Evolutionary conservation across 2,888 invertebrate species (phyloP), one percentile per base, ranked within the genome.

Genomic region (Metopia argyrocephala): DNA sequence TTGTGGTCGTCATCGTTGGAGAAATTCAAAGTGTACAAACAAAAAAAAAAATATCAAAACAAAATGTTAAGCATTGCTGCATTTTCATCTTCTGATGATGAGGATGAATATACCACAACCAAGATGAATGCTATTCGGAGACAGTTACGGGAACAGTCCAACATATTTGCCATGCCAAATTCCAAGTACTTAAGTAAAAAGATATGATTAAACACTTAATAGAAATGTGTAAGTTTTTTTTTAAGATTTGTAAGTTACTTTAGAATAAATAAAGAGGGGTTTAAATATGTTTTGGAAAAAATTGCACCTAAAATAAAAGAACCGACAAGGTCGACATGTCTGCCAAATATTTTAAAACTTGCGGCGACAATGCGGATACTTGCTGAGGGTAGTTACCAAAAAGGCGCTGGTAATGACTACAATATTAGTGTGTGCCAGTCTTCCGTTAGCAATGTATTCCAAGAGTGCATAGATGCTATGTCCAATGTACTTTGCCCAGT

Each of bases 391-490:
- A n/a, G n/a, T n/a, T n/a, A n/a, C n/a, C n/a, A n/a, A n/a, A n/a
- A n/a, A n/a, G n/a, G n/a, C n/a, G n/a, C n/a, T n/a, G n/a, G n/a
- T n/a, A n/a, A n/a, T n/a, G n/a, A n/a, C 23, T 21, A 54, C 25
- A 7, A 54, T 25, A 25, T 54, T 7, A 25, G 15, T 21, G 23
- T 54, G 7, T 54, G 23, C 54, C 54, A 50, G 21, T 20, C 50
- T 20, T 20, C 50, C 18, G 50, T 50, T 20, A 50, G 50, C 50
- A 21, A 50, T 18, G 18, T 21, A 18, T 20, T 50, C 21, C 50
- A 50, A 20, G 50, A 50, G 21, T 50, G 50, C 50, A 50, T 50
- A 50, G 50, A 50, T 20, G 50, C 20, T 7, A 50, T 50, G 50
- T 50, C 18, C 50, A 50, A 21, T 21, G 50, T 20, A 18, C 50